Evolutionary conservation across 2,797 vertebrate genomes (phyloP), one percentile per base, ranked within the genome.

Genomic region (Lagodon rhomboides): DNA sequence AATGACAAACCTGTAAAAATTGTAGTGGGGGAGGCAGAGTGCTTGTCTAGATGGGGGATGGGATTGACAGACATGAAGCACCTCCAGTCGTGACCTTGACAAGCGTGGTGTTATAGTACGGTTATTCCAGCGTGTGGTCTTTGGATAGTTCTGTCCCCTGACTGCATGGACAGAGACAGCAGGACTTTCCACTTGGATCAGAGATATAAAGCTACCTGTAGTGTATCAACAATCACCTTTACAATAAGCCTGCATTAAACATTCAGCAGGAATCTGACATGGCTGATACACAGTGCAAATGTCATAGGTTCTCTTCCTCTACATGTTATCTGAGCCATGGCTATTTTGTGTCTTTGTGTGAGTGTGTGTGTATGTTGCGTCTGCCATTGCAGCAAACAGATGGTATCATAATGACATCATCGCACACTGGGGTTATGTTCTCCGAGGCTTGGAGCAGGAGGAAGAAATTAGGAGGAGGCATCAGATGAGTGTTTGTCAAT

Each of bases 341-440:
- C 75, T 75, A 79, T 77, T 72, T 61, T 58, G 25, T 81, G 73
- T 43, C 58, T 63, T 61, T 56, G 68, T 63, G 65, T 64, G 41
- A 23, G 70, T 66, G 56, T 68, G 54, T 72, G 70, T 83, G 56
- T 73, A 46, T 66, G 58, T 67, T 82, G 77, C 70, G 62, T 90
- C 79, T 89, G 83, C 82, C 83, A 77, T 86, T 82, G 84, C 85
- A 85, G 81, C 82, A 87, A 91, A 88, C 93, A 94, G 93, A 93
- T 94, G 93, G 92, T 90, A 88, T 91, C 89, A 90, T 91, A 82
- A 93, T 93, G 92, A 93, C 93, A 92, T 93, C 93, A 92, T 87
- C 82, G 88, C 88, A 88, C 89, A 86, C 84, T 71, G 79, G 89
- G 92, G 93, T 93, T 91, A 88, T 90, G 89, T 89, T 93, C 91